Evolutionary conservation across 1,140 invertebrate species (phyloP), one percentile per base, ranked within the genome.

Genomic region (Babylonia areolata): DNA sequence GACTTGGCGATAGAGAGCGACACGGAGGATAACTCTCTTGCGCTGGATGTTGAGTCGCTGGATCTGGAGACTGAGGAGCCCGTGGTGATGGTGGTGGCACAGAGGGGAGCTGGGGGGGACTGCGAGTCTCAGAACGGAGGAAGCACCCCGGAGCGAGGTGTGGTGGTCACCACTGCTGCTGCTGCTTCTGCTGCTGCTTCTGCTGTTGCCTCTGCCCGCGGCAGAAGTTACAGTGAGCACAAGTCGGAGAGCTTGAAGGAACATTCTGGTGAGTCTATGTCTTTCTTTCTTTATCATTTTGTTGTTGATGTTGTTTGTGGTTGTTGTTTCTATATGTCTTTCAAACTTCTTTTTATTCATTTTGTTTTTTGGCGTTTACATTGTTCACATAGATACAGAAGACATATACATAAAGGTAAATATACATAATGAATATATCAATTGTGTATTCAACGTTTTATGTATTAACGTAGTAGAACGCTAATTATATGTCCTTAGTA

Each of bases 11-110:
- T 58, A 5, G 81, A 84, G 33, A 89, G 84, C 64, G 83, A 86
- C 31, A 46, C 71, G 28, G 77, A n/a, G 23, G 85, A 85, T 23
- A 58, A 81, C 33, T 85, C 71, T 77, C 2, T 33, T 6, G 40
- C 75, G 0, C 83, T 87, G 31, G 86, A 86, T 46, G 81, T 78
- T 33, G 84, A 84, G 84, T 79, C 84, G 3, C 85, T 85, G 54
- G 84, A 86, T 37, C 0, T 23, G 11, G 82, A 35, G 20, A 20
- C 39, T 5, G 82, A 84, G 46, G 31, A 2, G 33, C 33, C n/a
- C 17, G 20, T 9, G 33, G 31, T n/a, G n/a, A n/a, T n/a, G n/a
- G n/a, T 12, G 64, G 39, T 17, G 77, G 39, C 9, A 20, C 33
- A 54, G 42, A 58, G 31, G 78, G 9, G 46, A 51, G 42, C 58